phyloP scores from a whole-genome alignment of 1,140 invertebrate species.

The Coboldia fuscipes region DNA sequence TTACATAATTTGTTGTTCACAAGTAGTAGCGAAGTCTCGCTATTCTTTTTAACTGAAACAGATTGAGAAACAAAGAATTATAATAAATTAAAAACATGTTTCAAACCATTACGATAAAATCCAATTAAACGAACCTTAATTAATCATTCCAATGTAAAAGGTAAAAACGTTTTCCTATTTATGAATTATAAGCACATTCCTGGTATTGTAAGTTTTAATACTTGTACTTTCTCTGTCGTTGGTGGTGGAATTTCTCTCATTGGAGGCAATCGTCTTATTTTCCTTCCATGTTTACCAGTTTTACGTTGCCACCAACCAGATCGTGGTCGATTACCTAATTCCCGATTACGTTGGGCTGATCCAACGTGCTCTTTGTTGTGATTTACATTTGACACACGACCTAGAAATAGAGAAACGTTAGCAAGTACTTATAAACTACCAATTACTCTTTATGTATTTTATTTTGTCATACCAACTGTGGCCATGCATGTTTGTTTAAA shows the following conservation, averaged over 20 bases:
- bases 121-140: too few relatives aligned
- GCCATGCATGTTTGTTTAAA: slow-evolving; percentile 71
- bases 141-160: too few relatives aligned
- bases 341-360: slow-evolving; percentile 56
- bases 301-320: slow-evolving; percentile 90
- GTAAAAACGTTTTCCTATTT: too few relatives aligned
- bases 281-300: slow-evolving; percentile 68
- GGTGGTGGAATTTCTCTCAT: slow-evolving; percentile 12
- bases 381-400: slow-evolving; percentile 63
- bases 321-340: slow-evolving; percentile 69
- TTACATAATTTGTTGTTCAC: too few relatives aligned
- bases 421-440: not conserved
- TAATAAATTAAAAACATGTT: too few relatives aligned
- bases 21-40: too few relatives aligned
- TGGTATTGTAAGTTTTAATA: too few relatives aligned
- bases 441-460: too few relatives aligned
- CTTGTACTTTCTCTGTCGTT: not conserved
- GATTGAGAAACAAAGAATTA: too few relatives aligned
- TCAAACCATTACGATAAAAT: too few relatives aligned
- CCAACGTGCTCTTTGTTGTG: slow-evolving; percentile 58
- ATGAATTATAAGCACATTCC: too few relatives aligned
- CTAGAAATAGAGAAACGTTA: slow-evolving; percentile 17
- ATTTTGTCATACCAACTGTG: slow-evolving; percentile 42
- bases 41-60: too few relatives aligned
- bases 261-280: slow-evolving; percentile 47